Conservation (phyloP, 2,797 vertebrate species). For the Hirundo rustica region DNA sequence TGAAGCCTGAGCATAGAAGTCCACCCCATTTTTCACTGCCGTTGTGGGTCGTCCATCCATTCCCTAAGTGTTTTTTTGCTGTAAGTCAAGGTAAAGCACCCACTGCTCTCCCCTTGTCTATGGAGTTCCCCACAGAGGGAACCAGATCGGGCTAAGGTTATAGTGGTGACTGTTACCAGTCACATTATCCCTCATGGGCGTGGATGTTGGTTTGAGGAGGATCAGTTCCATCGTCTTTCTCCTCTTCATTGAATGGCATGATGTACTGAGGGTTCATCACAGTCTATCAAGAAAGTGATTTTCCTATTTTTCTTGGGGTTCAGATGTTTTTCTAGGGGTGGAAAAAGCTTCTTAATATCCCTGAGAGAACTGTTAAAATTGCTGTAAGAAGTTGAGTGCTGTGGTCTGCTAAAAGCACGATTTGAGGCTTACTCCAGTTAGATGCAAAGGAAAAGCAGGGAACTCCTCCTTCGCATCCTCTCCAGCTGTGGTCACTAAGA, state of each 20-base stretch:
- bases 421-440: neutral
- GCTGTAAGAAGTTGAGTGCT: neutral
- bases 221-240: neutral
- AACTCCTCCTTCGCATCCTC: neutral
- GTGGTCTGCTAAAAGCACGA: neutral
- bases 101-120: neutral
- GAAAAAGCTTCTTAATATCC: neutral
- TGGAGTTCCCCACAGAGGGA: neutral
- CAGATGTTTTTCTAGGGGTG: neutral
- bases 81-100: neutral
- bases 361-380: neutral
- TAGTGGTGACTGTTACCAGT: accelerated
- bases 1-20: neutral
- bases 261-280: neutral
- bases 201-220: neutral
- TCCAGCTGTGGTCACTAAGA: neutral
- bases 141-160: accelerated
- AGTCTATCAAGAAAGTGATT: neutral
- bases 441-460: neutral
- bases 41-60: neutral
- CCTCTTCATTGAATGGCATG: accelerated
- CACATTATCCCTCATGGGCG: neutral
- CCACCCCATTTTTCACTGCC: neutral
- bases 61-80: neutral
- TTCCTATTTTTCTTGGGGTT: neutral